These are phyloP conservation scores for Coendou prehensilis DNA, from an alignment of 2,797 vertebrate genomes.

Conservation along the genomic window DNA sequence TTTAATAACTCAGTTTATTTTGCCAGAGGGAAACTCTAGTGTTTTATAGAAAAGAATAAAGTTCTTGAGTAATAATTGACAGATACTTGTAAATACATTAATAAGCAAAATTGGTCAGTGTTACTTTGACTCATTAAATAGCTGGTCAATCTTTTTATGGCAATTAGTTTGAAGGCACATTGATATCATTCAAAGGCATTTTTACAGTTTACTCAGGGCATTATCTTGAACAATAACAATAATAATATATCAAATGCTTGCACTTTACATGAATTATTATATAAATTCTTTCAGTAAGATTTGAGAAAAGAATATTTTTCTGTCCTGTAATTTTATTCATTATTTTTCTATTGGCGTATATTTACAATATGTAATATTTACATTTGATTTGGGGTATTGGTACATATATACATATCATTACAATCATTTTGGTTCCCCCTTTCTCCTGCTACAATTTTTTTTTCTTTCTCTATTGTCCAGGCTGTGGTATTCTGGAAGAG, in stretches of 20 bases:
- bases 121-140: background rate
- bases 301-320: background rate
- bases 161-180: background rate
- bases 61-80: background rate
- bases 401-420: background rate
- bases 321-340: background rate
- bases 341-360: background rate
- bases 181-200: background rate
- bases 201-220: background rate
- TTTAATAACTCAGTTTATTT: constrained; percentile 16
- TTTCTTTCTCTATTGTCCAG: background rate
- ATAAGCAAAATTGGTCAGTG: background rate
- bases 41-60: background rate
- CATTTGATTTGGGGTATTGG: background rate
- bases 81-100: background rate
- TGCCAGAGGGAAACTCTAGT: background rate
- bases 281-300: background rate
- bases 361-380: background rate
- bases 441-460: background rate
- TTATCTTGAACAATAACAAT: background rate
- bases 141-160: background rate
- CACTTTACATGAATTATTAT: background rate
- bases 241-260: background rate
- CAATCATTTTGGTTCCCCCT: background rate
- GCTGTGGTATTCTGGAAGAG: background rate